A percentile compares a stretch with the other conserved stretches of the same genome.
Conservation (phyloP, 2,888 invertebrate genomes). For the Hipparchia sbordonii region DNA sequence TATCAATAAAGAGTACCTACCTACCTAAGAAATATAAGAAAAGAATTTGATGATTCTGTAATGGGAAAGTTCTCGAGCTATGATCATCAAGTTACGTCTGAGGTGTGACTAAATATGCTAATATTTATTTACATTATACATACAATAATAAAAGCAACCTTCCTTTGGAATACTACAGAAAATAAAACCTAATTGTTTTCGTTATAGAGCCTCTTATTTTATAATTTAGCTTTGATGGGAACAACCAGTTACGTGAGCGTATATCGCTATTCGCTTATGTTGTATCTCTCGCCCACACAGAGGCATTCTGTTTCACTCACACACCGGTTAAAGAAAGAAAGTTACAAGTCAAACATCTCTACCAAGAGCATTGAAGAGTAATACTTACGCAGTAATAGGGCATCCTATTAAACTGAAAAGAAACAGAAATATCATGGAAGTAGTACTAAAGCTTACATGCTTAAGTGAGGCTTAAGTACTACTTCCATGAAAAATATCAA, state of each 20-base stretch:
- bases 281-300: constrained; percentile 45
- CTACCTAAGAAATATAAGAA: not conserved
- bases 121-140: constrained; percentile 44
- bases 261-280: constrained; percentile 48
- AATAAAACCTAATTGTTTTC: constrained; percentile 47
- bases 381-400: not conserved
- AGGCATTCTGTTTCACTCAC: constrained; percentile 51
- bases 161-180: constrained; percentile 40
- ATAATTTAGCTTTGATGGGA: constrained; percentile 45
- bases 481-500: no score
- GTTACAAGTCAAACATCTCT: constrained; percentile 66
- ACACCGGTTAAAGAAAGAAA: constrained; percentile 53
- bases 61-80: constrained; percentile 25
- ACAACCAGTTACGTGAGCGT: constrained; percentile 71
- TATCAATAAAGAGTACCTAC: no score
- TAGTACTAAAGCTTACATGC: no score
- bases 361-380: constrained; percentile 27
- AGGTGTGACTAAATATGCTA: constrained; percentile 52
- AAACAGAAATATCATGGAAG: no score
- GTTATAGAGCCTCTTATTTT: constrained; percentile 46
- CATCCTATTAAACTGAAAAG: no score
- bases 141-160: constrained; percentile 50
- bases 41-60: constrained; percentile 4
- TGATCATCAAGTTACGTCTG: constrained; percentile 18
- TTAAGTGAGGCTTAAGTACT: no score